Percentiles rank a stretch among this genome's conserved stretches.
Conservation (phyloP, 2,797 vertebrate genomes). For the Gallinago stenura region DNA sequence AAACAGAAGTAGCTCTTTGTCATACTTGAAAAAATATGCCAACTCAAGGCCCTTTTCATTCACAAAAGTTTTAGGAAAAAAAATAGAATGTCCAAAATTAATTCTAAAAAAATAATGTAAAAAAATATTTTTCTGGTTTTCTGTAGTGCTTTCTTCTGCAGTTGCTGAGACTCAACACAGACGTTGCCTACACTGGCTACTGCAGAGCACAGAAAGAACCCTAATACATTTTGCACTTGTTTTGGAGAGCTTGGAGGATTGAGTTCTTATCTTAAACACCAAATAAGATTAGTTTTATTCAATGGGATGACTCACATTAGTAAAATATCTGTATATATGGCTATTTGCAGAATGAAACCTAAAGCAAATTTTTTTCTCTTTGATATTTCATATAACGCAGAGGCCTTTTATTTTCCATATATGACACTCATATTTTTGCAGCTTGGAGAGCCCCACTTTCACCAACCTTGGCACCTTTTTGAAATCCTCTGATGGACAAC, state of each 20-base stretch:
- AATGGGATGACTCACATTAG: not conserved
- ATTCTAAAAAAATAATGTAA: not conserved
- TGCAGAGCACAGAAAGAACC: not conserved
- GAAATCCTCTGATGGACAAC: not conserved
- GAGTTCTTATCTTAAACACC: not conserved
- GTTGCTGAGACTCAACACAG: not conserved
- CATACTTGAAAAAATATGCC: not conserved
- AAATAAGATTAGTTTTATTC: not conserved
- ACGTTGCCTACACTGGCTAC: not conserved
- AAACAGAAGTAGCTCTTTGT: not conserved
- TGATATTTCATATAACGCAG: not conserved
- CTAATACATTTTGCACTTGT: not conserved
- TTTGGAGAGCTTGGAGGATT: not conserved
- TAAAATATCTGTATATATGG: not conserved
- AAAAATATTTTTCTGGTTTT: not conserved
- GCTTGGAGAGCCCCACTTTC: not conserved
- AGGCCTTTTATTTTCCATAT: not conserved
- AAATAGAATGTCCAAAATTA: not conserved
- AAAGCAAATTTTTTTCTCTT: not conserved
- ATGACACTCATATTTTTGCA: not conserved
- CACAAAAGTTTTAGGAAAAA: not conserved
- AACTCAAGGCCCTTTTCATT: not conserved
- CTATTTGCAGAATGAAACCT: not conserved
- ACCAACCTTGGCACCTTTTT: not conserved
- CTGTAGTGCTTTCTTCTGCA: not conserved